Conservation (phyloP, 2,113 vertebrate species). For the Gracilinanus agilis region DNA sequence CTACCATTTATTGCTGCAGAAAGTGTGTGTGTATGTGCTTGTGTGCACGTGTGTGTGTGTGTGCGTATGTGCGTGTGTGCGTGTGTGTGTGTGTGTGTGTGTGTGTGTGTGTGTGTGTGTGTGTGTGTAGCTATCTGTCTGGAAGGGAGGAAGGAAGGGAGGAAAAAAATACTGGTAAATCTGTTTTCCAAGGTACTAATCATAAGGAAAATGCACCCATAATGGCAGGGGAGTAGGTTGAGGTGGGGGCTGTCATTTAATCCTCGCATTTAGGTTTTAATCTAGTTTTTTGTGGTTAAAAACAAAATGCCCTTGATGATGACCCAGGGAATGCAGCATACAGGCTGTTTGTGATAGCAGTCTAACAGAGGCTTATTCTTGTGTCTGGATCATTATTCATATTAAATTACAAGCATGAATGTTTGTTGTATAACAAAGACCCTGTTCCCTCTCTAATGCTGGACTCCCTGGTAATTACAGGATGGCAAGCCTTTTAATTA, state of each 20-base stretch:
- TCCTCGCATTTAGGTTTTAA: neutral
- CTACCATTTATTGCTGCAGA: neutral
- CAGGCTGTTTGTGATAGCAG: conserved; percentile 64
- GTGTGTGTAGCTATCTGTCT: too few relatives aligned
- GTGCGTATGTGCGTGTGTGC: too few relatives aligned
- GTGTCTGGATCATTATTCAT: conserved; percentile 78
- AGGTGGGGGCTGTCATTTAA: neutral
- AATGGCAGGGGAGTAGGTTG: neutral
- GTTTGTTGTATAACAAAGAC: conserved; percentile 76
- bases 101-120: neutral
- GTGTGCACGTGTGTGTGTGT: neutral
- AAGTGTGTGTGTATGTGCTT: neutral
- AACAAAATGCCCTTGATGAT: conserved; percentile 73
- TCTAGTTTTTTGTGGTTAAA: conserved; percentile 56
- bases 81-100: too few relatives aligned
- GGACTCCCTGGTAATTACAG: conserved; percentile 69
- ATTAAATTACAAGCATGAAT: conserved; percentile 73
- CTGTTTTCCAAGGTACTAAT: conserved; percentile 44
- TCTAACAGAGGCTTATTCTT: conserved; percentile 78
- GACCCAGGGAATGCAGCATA: conserved; percentile 55
- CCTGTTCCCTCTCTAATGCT: conserved; percentile 60
- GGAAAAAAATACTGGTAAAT: conserved; percentile 58
- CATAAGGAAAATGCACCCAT: neutral
- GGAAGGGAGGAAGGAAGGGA: neutral
- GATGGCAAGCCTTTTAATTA: conserved; percentile 73